phyloP scores from a whole-genome alignment of 2,888 invertebrate species.

The Drosophila mayaguana region DNA sequence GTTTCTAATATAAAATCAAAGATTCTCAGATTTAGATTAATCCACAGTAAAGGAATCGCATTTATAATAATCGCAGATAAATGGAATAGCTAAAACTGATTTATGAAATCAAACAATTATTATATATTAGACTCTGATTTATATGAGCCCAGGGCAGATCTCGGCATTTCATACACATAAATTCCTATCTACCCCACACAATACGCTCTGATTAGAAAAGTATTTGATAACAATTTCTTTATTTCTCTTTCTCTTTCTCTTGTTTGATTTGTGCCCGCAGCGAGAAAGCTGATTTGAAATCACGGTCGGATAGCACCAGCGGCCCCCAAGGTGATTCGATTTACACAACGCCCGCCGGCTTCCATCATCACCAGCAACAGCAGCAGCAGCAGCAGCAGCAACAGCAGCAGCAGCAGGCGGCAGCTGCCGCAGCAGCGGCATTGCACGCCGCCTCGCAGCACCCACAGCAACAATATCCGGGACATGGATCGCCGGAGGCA shows the following conservation, averaged over 20 bases:
- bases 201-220: conserved; percentile 58
- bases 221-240: conserved; percentile 63
- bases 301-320: conserved; percentile 85
- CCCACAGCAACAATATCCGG: conserved; percentile 79
- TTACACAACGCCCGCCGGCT: conserved; percentile 87
- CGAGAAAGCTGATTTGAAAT: conserved; percentile 85
- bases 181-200: conserved; percentile 17
- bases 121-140: background rate
- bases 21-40: too few relatives aligned
- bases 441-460: conserved; percentile 75
- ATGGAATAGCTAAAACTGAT: too few relatives aligned
- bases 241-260: conserved; percentile 17
- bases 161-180: background rate
- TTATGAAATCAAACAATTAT: background rate
- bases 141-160: background rate
- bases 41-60: too few relatives aligned
- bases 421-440: conserved; percentile 64
- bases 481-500: conserved; percentile 89
- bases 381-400: conserved; percentile 72
- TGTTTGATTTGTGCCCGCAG: conserved; percentile 63
- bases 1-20: too few relatives aligned
- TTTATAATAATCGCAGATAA: too few relatives aligned
- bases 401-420: conserved; percentile 67
- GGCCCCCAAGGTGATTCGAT: conserved; percentile 92
- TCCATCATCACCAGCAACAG: conserved; percentile 83